These are phyloP conservation scores for Centruroides sculpturatus DNA, from an alignment of 1,140 invertebrate genomes.

Conservation along the genomic window DNA sequence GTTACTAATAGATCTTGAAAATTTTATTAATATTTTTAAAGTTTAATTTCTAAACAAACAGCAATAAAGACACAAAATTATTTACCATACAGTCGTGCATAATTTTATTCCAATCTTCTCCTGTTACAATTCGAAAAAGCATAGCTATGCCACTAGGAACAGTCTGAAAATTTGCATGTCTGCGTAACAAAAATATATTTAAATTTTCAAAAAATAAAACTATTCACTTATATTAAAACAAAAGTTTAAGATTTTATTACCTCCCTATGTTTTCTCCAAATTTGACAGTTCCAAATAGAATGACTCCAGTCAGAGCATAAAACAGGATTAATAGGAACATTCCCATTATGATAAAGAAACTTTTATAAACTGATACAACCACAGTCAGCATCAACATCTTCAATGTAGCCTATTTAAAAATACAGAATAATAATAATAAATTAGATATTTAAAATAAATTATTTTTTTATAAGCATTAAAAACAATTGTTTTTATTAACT, in stretches of 20 bases:
- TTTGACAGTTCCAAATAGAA: slow-evolving; percentile 97
- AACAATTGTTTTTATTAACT: too few relatives aligned
- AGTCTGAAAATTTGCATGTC: slow-evolving; percentile 88
- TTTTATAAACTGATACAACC: slow-evolving; percentile 98
- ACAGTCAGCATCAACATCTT: slow-evolving; percentile 99
- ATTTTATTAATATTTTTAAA: neutral
- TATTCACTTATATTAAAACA: neutral
- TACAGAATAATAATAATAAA: too few relatives aligned
- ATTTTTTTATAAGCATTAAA: too few relatives aligned
- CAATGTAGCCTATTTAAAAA: slow-evolving; percentile 53
- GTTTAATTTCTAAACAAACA: neutral
- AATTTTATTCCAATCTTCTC: slow-evolving; percentile 99
- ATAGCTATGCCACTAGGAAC: slow-evolving; percentile 93
- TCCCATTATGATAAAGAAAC: slow-evolving; percentile 99
- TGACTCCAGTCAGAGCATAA: slow-evolving; percentile 94
- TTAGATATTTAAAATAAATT: too few relatives aligned
- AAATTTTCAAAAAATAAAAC: slow-evolving; percentile 1
- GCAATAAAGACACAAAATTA: slow-evolving; percentile 7
- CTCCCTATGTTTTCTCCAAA: slow-evolving; percentile 96
- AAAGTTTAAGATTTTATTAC: slow-evolving; percentile 31
- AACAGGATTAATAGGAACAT: slow-evolving; percentile 99
- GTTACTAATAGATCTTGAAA: neutral
- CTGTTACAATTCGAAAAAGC: slow-evolving; percentile 97
- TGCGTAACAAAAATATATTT: slow-evolving; percentile 13
- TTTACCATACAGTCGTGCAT: slow-evolving; percentile 99